Evolutionary conservation across 1,140 invertebrate genomes (phyloP), one percentile per base, ranked within the genome.

Genomic region (Achroia grisella): DNA sequence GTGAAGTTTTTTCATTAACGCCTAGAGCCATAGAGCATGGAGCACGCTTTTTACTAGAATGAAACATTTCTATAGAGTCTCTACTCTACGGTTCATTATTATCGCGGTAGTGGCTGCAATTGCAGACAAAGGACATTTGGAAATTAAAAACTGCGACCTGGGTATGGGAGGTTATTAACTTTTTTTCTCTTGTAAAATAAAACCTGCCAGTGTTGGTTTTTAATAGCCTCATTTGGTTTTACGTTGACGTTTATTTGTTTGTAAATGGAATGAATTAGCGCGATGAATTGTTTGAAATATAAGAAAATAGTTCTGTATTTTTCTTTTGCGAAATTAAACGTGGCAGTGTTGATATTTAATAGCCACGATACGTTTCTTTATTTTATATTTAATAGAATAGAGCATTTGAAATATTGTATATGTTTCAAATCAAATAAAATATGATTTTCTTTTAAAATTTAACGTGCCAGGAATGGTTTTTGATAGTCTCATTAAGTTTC

Each of bases 1-100:
- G 13, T 13, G 42, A 15, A 35, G 35, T 44, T 35, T 12, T 36
- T 14, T 40, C 39, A 40, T 40, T 40, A 40, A 40, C 39, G 39
- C 39, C 39, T 30, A n/a, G 11, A 28, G 32, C 15, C 10, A 39
- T 12, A 5, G 11, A 12, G 34, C 14, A 40, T n/a, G 15, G 30
- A 41, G 40, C 12, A 23, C 36, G 17, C 39, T 39, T 40, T 43
- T 43, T 31, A 37, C 35, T 44, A 23, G 43, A 50, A 53, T 50
- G 50, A 39, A 48, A 44, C 53, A 57, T 59, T 71, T 56, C 29
- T 51, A 66, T 64, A 62, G 54, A 45, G 17, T 6, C 6, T 23
- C 44, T 50, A 44, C 43, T 27, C 40, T 55, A 23, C 17, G 61
- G 54, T 57, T 60, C 65, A 63, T 69, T 69, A 66, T 62, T 47